A percentile compares a stretch with the other conserved stretches of the same genome.
Evolutionary conservation across 1,140 invertebrate species (phyloP).

Genomic region (Ridgeia piscesae): DNA sequence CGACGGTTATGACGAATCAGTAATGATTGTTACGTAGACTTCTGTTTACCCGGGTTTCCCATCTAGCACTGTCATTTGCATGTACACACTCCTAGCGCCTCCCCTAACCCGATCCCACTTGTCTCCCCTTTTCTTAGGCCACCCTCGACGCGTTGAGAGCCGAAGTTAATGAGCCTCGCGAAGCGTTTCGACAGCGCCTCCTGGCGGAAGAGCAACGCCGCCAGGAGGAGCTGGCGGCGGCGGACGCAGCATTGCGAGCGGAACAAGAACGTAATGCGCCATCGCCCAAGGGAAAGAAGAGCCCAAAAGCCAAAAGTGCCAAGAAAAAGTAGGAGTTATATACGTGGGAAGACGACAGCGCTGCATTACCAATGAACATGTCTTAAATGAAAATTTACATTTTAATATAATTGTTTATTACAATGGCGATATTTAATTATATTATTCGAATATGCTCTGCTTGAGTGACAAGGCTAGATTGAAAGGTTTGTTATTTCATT

Average conservation of each 20-base stretch:
- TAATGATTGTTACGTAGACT: neutral
- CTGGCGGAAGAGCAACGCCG: conserved; percentile 50
- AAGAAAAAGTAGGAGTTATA: conserved; percentile 39
- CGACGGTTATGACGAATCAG: too few species aligned
- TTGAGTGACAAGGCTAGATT: neutral
- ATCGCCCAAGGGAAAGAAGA: conserved; percentile 52
- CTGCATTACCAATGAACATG: neutral
- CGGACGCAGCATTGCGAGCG: conserved; percentile 47
- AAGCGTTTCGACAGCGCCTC: conserved; percentile 54
- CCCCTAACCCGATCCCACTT: conserved; percentile 13
- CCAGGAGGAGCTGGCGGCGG: conserved; percentile 47
- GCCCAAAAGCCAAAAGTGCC: conserved; percentile 49
- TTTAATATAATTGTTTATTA: neutral
- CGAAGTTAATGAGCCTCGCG: conserved; percentile 47
- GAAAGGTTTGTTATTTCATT: neutral
- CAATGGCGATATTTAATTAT: too few species aligned
- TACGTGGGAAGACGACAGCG: neutral
- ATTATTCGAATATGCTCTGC: neutral
- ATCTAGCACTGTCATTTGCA: neutral
- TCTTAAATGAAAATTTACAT: neutral
- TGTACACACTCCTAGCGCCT: conserved; percentile 2
- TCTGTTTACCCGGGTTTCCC: neutral
- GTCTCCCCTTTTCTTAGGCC: conserved; percentile 36
- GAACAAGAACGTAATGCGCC: conserved; percentile 46
- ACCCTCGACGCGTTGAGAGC: conserved; percentile 49